phyloP scores from a whole-genome alignment of 2,113 vertebrate species.

The Macroglossus sobrinus region DNA sequence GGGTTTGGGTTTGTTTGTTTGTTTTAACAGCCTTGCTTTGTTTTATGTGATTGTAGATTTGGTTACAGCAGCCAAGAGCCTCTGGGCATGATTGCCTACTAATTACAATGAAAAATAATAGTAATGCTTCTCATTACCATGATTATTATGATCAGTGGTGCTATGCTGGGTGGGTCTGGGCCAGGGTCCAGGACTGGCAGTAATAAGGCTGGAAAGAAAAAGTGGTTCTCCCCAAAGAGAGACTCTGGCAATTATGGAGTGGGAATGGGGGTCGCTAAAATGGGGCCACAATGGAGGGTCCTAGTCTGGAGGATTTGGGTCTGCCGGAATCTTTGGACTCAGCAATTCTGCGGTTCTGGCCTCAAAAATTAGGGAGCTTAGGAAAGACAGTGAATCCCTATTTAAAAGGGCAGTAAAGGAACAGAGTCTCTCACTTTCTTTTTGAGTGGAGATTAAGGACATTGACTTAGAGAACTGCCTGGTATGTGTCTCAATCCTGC shows the following conservation, averaged over 20 bases:
- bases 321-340: neutral
- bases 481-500: neutral
- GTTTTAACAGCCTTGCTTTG: conserved; percentile 27
- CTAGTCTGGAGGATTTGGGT: neutral
- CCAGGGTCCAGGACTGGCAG: neutral
- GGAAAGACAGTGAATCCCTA: neutral
- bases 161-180: conserved; percentile 23
- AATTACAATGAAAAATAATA: conserved; percentile 66
- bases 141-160: conserved; percentile 37
- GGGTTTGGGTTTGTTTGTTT: neutral
- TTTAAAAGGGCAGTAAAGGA: neutral
- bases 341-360: neutral
- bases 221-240: neutral
- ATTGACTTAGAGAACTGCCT: too few relatives aligned
- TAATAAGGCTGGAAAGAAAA: neutral
- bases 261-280: neutral
- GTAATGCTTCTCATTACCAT: conserved; percentile 47
- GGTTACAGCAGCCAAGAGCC: conserved; percentile 51
- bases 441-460: neutral
- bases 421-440: neutral
- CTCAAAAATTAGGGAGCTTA: neutral
- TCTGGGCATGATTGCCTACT: conserved; percentile 43
- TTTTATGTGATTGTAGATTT: conserved; percentile 56
- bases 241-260: neutral
- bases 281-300: accelerated